Evolutionary conservation across 30 jellyfish, hydroid and myxozoan genomes (phyloP), one percentile per base, ranked within the genome.

Genomic region (Hydractinia echinata): DNA sequence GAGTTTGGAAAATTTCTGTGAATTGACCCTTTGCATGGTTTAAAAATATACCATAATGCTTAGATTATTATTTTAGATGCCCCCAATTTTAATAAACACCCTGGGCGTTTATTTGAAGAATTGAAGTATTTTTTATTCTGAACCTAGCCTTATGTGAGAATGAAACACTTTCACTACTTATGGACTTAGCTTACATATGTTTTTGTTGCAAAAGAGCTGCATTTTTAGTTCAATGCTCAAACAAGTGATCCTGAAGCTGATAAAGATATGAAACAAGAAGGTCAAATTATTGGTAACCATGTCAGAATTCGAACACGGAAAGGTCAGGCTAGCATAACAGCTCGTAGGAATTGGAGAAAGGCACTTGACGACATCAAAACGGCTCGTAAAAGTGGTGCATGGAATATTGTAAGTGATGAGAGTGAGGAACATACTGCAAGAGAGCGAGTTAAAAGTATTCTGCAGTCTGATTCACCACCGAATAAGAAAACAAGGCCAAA

Each of bases 211-310:
- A 58, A 58, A 11, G 19, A 58, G 3, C 39, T 64, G 55, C 9
- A 54, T 74, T 49, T 74, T 48, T 14, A 77, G 85, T 56, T 11
- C 15, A 77, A 64, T 61, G 73, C 53, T 20, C 91, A 83, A 18
- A 83, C 56, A 62, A 83, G 91, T 72, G 91, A 83, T 73, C 51
- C 91, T 8, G 91, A 83, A 74, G 91, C 85, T 51, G 91, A 83
- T 72, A 49, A 16, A 15, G 85, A 83, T 60, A 76, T 67, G 71
- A 56, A 73, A 44, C 89, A 67, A 48, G 76, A 70, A 7, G 86
- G 82, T 18, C 16, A 82, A 53, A 44, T 4, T 48, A 21, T 20
- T 7, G 69, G 82, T 49, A 51, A 82, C 53, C 16, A 8, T 56
- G 6, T 7, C 13, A 64, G 10, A 61, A 18, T 48, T 8, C 54